Percentiles rank a stretch among this genome's conserved stretches.
Evolutionary conservation across 92 coral and sea anemone genomes (phyloP).

Genomic region (Porites divaricata): DNA sequence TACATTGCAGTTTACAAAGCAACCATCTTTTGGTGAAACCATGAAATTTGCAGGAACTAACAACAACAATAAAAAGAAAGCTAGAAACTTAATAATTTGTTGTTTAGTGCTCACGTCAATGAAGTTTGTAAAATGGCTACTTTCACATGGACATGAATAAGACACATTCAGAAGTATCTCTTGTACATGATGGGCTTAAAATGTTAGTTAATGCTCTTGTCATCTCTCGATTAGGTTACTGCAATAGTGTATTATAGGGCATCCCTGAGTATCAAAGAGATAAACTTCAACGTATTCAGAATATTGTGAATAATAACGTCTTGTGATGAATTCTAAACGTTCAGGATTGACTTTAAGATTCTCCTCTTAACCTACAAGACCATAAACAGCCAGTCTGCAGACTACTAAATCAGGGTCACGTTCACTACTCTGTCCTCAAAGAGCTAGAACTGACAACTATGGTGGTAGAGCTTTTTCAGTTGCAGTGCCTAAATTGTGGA

Average conservation of each 20-base stretch:
- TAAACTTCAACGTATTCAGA: constrained; percentile 3
- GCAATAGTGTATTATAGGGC: constrained; percentile 21
- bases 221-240: constrained; percentile 25
- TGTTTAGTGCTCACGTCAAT: neutral
- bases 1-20: neutral
- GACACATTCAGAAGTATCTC: constrained; percentile 25
- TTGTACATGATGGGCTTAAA: neutral
- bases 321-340: constrained; percentile 20
- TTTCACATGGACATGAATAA: constrained; percentile 7
- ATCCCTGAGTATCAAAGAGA: constrained; percentile 27
- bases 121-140: neutral
- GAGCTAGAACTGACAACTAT: no score
- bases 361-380: constrained; percentile 20
- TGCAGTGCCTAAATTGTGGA: no score
- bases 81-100: neutral
- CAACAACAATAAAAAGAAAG: neutral
- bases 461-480: no score
- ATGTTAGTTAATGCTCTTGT: neutral
- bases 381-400: constrained; percentile 25
- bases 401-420: neutral
- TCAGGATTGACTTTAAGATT: constrained; percentile 21
- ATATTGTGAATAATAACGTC: constrained; percentile 29
- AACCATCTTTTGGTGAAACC: neutral
- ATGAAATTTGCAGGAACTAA: neutral
- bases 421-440: no score